Evolutionary conservation across 2,888 invertebrate genomes (phyloP).

Genomic region (Ectropis crepuscularia): DNA sequence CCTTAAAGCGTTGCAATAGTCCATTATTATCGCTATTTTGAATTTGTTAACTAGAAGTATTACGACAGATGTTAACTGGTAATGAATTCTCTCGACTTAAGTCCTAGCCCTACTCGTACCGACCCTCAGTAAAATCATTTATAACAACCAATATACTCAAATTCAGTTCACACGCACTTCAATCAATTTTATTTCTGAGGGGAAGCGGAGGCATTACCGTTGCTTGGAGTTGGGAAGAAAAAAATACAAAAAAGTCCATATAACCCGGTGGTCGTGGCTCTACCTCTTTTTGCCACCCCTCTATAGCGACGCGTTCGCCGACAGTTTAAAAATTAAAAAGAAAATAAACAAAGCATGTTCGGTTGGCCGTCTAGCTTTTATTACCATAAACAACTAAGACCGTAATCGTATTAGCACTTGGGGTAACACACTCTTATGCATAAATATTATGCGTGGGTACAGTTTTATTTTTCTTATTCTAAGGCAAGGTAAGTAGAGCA

Average conservation of each 20-base stretch:
- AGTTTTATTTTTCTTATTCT: too few relatives aligned
- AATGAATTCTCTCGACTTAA: background rate
- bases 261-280: conserved; percentile 44
- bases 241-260: conserved; percentile 49
- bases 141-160: conserved; percentile 38
- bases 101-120: background rate
- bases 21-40: background rate
- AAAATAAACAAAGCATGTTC: conserved; percentile 57
- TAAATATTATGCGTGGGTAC: conserved; percentile 1
- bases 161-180: conserved; percentile 55
- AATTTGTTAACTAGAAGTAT: background rate
- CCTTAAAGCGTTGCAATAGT: too few relatives aligned
- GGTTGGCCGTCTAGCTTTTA: conserved; percentile 53
- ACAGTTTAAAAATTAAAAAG: conserved; percentile 61
- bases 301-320: conserved; percentile 56
- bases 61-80: conserved; percentile 1
- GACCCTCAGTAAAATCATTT: conserved; percentile 12
- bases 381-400: conserved; percentile 49
- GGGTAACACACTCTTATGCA: conserved; percentile 15
- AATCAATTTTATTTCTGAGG: conserved; percentile 55
- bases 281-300: conserved; percentile 64
- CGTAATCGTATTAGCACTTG: conserved; percentile 48
- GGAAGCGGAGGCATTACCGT: conserved; percentile 41
- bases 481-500: too few relatives aligned
- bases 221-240: conserved; percentile 51